phyloP scores from a whole-genome alignment of 1,140 invertebrate species.

The Trichomalopsis sarcophagae region DNA sequence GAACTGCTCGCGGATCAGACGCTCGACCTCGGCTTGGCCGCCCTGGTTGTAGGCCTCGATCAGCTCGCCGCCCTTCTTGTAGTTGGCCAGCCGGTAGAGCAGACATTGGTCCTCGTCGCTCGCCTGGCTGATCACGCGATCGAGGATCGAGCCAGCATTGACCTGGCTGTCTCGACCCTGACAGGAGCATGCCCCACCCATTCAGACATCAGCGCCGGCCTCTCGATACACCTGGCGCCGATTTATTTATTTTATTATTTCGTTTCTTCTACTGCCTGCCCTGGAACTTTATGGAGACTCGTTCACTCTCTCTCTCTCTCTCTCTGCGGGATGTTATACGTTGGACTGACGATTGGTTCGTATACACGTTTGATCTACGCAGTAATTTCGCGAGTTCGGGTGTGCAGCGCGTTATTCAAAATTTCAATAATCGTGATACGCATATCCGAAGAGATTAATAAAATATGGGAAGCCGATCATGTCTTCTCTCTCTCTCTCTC shows the following conservation, averaged over 20 bases:
- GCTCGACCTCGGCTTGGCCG: slow-evolving; percentile 87
- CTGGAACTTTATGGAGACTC: neutral
- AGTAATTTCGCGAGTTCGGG: neutral
- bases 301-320: neutral
- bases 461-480: neutral
- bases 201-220: slow-evolving; percentile 65
- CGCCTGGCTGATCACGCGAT: slow-evolving; percentile 90
- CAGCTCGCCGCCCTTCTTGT: slow-evolving; percentile 91
- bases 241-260: neutral
- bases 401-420: neutral
- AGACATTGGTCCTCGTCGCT: slow-evolving; percentile 89
- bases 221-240: neutral
- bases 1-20: slow-evolving; percentile 91
- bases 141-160: slow-evolving; percentile 85
- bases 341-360: no score
- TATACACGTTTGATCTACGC: neutral
- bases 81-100: slow-evolving; percentile 90
- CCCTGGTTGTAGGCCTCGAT: slow-evolving; percentile 90
- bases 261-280: neutral
- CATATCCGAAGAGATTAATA: neutral
- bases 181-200: slow-evolving; percentile 71
- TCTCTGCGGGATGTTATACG: no score
- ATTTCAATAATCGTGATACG: neutral
- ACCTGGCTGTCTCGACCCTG: slow-evolving; percentile 68
- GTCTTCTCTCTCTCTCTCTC: no score